Conservation (phyloP, 1,140 invertebrate genomes). For the Neotoxoptera formosana region DNA sequence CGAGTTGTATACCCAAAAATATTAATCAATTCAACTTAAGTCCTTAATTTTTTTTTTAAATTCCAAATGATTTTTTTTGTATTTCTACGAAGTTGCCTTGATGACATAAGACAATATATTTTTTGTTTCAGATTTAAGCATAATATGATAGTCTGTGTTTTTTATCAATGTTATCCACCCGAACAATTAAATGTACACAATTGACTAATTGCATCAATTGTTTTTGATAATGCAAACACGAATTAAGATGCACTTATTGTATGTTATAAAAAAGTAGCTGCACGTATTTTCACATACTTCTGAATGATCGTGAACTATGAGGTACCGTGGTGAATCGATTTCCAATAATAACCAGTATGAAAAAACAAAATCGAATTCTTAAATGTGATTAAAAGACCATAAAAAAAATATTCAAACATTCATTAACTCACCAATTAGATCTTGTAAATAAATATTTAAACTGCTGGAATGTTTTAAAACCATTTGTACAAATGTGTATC, state of each 20-base stretch:
- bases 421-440: neutral
- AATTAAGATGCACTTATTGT: conserved; percentile 15
- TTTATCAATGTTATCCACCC: neutral
- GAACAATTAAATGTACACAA: neutral
- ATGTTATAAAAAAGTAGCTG: neutral
- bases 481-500: neutral
- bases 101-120: neutral
- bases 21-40: neutral
- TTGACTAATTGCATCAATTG: conserved; percentile 15
- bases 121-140: neutral
- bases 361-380: neutral
- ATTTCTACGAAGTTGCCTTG: neutral
- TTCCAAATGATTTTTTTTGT: neutral
- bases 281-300: neutral
- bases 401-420: neutral
- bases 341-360: neutral
- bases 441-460: neutral
- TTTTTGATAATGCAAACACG: neutral
- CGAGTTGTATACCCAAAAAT: neutral
- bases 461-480: neutral
- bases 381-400: neutral
- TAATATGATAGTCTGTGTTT: neutral
- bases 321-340: neutral
- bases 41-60: neutral
- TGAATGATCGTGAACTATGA: neutral